Conservation (phyloP, 2,113 vertebrate species). For the Austrofundulus limnaeus region DNA sequence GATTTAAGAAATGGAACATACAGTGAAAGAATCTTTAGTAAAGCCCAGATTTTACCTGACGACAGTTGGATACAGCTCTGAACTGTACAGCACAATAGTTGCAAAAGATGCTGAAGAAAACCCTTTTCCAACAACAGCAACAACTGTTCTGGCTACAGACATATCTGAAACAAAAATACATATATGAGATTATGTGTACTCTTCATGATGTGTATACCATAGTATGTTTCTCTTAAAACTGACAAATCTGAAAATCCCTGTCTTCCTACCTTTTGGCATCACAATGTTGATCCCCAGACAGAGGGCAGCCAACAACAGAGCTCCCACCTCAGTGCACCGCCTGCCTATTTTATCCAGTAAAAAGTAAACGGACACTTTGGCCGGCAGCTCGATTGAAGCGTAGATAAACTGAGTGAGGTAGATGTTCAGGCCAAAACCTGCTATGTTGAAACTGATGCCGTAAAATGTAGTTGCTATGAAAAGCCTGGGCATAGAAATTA, state of each 20-base stretch:
- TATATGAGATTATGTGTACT: background rate
- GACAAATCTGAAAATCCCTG: background rate
- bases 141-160: constrained; percentile 63
- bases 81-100: constrained; percentile 80
- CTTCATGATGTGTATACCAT: background rate
- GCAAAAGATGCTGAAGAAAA: constrained; percentile 84
- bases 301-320: constrained; percentile 47
- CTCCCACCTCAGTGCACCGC: constrained; percentile 38
- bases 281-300: constrained; percentile 76
- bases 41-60: constrained; percentile 77
- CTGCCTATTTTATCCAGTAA: constrained; percentile 74
- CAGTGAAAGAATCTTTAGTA: background rate
- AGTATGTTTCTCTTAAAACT: background rate
- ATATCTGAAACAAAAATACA: constrained; percentile 59
- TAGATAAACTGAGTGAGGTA: constrained; percentile 78
- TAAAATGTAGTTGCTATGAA: constrained; percentile 71
- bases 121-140: constrained; percentile 81
- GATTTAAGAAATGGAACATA: too few species aligned
- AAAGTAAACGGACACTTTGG: constrained; percentile 66
- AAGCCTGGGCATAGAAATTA: constrained; percentile 61
- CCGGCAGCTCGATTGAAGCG: constrained; percentile 70
- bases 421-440: constrained; percentile 75
- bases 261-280: constrained; percentile 74
- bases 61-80: constrained; percentile 87
- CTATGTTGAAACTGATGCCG: constrained; percentile 78